Conservation (phyloP, 2,113 vertebrate genomes). For the Percopsis transmontana region DNA sequence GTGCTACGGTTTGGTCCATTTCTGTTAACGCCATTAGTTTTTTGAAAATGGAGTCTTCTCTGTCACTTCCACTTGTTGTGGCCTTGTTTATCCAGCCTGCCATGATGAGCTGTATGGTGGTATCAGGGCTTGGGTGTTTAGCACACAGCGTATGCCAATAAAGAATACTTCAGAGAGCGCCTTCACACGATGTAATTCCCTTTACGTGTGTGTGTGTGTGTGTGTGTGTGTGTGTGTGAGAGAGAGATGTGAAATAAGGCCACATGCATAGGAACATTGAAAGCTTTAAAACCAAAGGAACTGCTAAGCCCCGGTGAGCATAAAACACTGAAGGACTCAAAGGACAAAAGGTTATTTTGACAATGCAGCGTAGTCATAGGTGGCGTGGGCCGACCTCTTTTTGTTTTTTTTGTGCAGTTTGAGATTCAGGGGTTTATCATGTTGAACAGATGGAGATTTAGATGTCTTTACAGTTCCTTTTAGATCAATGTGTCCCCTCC, state of each 20-base stretch:
- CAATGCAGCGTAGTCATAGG: not conserved
- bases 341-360: not conserved
- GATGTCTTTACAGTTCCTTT: slow-evolving; percentile 48
- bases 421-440: slow-evolving; percentile 48
- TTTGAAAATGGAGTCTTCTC: too few species aligned
- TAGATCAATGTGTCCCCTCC: slow-evolving; percentile 31
- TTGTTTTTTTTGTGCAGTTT: not conserved
- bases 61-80: too few species aligned
- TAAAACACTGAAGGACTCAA: not conserved
- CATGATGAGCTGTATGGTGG: not conserved
- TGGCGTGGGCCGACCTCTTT: too few species aligned
- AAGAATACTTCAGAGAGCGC: slow-evolving; percentile 31
- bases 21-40: too few species aligned
- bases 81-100: not conserved
- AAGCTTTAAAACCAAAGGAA: not conserved
- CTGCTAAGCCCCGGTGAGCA: not conserved
- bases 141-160: not conserved
- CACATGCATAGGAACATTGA: not conserved
- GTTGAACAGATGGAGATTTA: slow-evolving; percentile 77
- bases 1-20: too few species aligned
- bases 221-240: slow-evolving; percentile 22
- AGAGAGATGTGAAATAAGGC: not conserved
- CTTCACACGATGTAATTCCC: slow-evolving; percentile 22
- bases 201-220: slow-evolving; percentile 15
- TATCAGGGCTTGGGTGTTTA: not conserved